phyloP scores from a whole-genome alignment of 2,888 invertebrate species.

The Ennomos fuscantarius region DNA sequence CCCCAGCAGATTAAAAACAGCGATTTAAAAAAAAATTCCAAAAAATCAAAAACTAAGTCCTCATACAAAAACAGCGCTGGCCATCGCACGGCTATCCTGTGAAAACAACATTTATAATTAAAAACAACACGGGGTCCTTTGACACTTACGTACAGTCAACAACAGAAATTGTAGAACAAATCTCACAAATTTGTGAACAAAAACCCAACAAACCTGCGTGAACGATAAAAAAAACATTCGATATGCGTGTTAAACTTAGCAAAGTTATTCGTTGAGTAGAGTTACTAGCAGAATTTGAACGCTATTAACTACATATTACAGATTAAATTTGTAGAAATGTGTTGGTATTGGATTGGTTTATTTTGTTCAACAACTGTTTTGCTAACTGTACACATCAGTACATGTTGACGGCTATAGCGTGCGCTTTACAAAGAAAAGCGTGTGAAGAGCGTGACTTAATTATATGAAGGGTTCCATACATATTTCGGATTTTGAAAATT shows the following conservation, averaged over 20 bases:
- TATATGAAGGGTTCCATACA: slow-evolving; percentile 13
- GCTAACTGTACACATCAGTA: neutral
- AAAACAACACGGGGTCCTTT: slow-evolving; percentile 36
- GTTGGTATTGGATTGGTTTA: too few relatives aligned
- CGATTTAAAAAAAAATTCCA: slow-evolving; percentile 36
- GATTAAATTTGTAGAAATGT: too few relatives aligned
- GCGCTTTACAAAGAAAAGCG: slow-evolving; percentile 25
- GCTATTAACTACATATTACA: too few relatives aligned
- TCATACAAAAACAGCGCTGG: slow-evolving; percentile 22
- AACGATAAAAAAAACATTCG: too few relatives aligned
- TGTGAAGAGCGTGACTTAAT: neutral
- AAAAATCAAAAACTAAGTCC: slow-evolving; percentile 30
- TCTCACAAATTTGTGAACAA: too few relatives aligned
- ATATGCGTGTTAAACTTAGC: too few relatives aligned
- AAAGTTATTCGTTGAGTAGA: too few relatives aligned
- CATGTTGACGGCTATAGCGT: slow-evolving; percentile 29
- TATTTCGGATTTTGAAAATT: too few relatives aligned
- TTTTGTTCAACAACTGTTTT: too few relatives aligned
- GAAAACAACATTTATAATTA: slow-evolving; percentile 41
- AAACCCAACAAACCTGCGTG: too few relatives aligned
- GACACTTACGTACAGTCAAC: neutral
- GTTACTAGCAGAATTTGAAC: too few relatives aligned
- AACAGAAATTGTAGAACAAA: too few relatives aligned
- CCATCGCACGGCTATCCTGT: slow-evolving; percentile 27
- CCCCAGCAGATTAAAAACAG: neutral